Conservation (phyloP, 2,797 vertebrate genomes). For the Masticophis lateralis region DNA sequence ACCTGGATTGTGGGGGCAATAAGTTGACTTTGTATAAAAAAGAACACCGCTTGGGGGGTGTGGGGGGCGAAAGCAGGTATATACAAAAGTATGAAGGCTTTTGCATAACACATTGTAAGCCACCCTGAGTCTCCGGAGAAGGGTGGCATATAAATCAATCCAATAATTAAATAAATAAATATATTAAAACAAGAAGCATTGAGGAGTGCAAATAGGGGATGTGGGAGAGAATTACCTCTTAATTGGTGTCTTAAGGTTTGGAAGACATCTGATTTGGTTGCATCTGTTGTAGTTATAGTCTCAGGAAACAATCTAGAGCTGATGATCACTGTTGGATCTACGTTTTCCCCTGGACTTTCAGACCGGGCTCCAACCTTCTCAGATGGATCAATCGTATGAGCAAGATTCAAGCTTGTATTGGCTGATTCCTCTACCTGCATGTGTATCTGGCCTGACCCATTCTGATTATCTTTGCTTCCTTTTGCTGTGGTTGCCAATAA, state of each 20-base stretch:
- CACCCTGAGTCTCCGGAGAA: no score
- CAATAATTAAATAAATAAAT: no score
- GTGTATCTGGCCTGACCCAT: not conserved
- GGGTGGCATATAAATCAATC: no score
- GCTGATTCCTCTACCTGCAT: not conserved
- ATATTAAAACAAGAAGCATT: not conserved
- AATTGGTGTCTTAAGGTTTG: constrained; percentile 38
- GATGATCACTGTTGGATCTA: not conserved
- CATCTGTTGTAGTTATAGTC: constrained; percentile 42
- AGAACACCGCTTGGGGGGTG: no score
- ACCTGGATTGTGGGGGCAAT: no score
- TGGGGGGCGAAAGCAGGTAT: no score
- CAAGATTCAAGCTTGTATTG: not conserved
- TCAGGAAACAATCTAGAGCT: not conserved
- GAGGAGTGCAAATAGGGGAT: not conserved
- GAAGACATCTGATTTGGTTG: constrained; percentile 35
- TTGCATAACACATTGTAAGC: no score
- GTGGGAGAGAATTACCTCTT: constrained; percentile 66
- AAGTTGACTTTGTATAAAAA: no score
- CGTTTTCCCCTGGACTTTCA: not conserved
- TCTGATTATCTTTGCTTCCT: constrained; percentile 15
- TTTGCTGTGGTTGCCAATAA: not conserved
- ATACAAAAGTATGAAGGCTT: no score
- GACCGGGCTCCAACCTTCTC: not conserved
- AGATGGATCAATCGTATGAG: not conserved